Conservation (phyloP, 1,140 invertebrate genomes). For the Phocides pigmalion region DNA sequence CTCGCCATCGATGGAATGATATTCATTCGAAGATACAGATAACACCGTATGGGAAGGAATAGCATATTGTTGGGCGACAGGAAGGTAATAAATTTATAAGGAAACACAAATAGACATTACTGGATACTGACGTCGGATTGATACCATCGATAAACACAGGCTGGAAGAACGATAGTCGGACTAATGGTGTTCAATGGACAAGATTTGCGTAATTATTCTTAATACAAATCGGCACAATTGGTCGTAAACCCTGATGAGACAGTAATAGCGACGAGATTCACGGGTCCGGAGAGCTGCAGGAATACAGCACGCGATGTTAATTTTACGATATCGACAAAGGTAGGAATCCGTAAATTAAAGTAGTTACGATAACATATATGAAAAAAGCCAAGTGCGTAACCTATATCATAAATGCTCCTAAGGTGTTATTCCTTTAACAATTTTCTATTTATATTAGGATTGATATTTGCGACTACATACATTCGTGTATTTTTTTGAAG, state of each 20-base stretch:
- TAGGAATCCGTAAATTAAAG: no score
- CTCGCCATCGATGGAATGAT: constrained; percentile 41
- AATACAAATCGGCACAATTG: constrained; percentile 20
- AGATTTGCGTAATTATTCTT: constrained; percentile 28
- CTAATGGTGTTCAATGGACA: constrained; percentile 20
- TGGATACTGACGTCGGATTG: constrained; percentile 19
- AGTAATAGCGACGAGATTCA: constrained; percentile 21
- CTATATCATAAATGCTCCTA: no score
- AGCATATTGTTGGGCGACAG: constrained; percentile 22
- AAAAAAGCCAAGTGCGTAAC: no score
- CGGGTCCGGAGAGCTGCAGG: constrained; percentile 5
- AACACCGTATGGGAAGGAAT: constrained; percentile 42
- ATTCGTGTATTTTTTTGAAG: no score
- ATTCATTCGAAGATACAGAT: constrained; percentile 46
- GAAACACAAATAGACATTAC: constrained; percentile 23
- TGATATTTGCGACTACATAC: no score
- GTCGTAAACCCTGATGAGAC: constrained; percentile 21
- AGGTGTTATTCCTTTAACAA: no score
- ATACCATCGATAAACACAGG: constrained; percentile 11
- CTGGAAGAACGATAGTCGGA: constrained; percentile 8
- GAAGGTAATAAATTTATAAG: constrained; percentile 22
- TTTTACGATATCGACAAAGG: no score
- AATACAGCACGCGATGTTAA: background rate
- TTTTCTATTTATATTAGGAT: no score
- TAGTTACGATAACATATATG: no score